Evolutionary conservation across 2,113 vertebrate genomes (phyloP).

Genomic region (Machaerirhynchus nigripectus): DNA sequence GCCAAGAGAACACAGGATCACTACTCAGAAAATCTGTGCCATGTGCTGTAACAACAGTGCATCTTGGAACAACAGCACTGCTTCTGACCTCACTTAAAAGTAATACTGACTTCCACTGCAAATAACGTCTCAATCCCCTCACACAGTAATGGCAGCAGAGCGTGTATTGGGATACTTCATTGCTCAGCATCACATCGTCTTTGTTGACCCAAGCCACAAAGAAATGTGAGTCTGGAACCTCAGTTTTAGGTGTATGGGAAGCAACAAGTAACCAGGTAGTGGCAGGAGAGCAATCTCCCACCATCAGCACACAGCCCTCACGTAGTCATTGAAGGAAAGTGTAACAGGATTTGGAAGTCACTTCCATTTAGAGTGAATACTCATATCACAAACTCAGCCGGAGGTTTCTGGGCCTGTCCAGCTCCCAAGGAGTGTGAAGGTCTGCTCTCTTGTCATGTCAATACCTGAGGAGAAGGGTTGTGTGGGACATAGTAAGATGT

Average conservation of each 20-base stretch:
- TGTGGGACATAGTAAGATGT: background rate
- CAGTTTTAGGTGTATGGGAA: background rate
- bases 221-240: background rate
- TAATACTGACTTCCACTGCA: background rate
- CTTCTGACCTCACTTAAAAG: background rate
- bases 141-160: background rate
- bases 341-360: background rate
- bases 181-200: background rate
- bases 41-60: background rate
- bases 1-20: background rate
- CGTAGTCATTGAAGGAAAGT: rapidly evolving
- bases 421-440: background rate
- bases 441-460: background rate
- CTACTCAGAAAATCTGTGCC: background rate
- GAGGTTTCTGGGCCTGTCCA: background rate
- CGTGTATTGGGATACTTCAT: background rate
- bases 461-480: background rate
- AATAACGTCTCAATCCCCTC: background rate
- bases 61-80: background rate
- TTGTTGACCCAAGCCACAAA: background rate
- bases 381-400: background rate
- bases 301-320: background rate
- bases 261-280: background rate
- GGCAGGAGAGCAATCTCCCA: background rate
- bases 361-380: background rate